Conservation (phyloP, 1,140 invertebrate species). For the Hydropsyche tenuis region DNA sequence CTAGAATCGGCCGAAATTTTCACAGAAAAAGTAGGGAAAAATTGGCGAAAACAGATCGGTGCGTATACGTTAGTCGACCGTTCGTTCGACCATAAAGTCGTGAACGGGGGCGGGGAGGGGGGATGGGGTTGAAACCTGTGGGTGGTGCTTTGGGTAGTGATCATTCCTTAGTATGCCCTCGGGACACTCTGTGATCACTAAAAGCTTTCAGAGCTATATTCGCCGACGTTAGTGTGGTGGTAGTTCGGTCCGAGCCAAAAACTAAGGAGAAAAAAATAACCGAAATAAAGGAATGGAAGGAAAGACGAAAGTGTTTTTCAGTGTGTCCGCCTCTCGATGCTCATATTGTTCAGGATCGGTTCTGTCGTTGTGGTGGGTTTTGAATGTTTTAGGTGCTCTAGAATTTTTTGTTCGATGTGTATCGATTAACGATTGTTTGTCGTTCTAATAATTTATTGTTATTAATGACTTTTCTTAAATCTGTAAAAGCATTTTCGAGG, state of each 20-base stretch:
- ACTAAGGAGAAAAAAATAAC: too few relatives aligned
- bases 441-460: too few relatives aligned
- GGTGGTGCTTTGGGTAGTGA: constrained; percentile 28
- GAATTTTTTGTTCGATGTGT: too few relatives aligned
- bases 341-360: too few relatives aligned
- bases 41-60: constrained; percentile 2
- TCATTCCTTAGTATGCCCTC: constrained; percentile 48
- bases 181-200: constrained; percentile 50
- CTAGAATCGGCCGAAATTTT: background rate
- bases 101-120: background rate
- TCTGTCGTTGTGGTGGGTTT: too few relatives aligned
- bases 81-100: constrained; percentile 25
- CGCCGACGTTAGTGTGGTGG: constrained; percentile 38
- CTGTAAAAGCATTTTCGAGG: too few relatives aligned
- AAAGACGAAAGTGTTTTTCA: too few relatives aligned
- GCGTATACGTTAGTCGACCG: constrained; percentile 18
- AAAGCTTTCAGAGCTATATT: constrained; percentile 49
- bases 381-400: too few relatives aligned
- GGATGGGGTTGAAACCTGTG: constrained; percentile 16
- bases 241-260: background rate
- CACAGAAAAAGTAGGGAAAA: background rate
- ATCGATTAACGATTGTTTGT: too few relatives aligned
- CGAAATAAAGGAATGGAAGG: too few relatives aligned
- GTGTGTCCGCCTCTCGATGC: too few relatives aligned
- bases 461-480: too few relatives aligned